phyloP scores from a whole-genome alignment of 2,113 vertebrate species.

The Propithecus coquereli region DNA sequence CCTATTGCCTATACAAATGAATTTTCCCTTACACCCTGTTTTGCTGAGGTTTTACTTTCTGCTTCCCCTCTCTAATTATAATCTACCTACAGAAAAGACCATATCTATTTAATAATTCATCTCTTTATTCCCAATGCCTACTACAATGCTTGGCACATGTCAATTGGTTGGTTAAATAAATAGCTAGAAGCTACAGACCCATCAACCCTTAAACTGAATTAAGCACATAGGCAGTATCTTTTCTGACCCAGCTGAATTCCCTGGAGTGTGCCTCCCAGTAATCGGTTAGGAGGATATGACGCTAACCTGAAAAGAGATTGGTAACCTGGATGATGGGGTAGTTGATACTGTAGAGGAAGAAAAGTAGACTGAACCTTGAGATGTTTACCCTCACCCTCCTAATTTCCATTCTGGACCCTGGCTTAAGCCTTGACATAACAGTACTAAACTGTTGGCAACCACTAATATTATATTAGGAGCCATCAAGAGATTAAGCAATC shows the following conservation, averaged over 20 bases:
- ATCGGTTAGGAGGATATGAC: neutral
- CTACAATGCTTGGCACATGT: neutral
- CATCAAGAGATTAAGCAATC: neutral
- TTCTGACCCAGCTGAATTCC: neutral
- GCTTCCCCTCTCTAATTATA: neutral
- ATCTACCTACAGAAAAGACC: neutral
- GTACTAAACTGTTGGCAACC: neutral
- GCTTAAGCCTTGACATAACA: neutral
- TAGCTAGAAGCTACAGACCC: neutral
- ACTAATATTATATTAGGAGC: neutral
- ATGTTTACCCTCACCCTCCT: neutral
- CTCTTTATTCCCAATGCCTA: neutral
- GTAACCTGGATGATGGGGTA: neutral
- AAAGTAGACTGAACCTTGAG: neutral
- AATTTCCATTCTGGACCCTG: neutral
- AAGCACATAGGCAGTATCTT: neutral
- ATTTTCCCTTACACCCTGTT: neutral
- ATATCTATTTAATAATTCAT: neutral
- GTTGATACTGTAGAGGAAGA: neutral
- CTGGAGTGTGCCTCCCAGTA: neutral
- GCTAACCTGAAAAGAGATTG: neutral
- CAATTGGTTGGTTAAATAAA: neutral
- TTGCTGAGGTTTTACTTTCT: neutral
- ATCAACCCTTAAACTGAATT: neutral
- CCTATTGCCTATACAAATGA: too few relatives aligned